These are phyloP conservation scores for Strigamia maritima DNA, from an alignment of 2,888 invertebrate species.

Conservation along the genomic window DNA sequence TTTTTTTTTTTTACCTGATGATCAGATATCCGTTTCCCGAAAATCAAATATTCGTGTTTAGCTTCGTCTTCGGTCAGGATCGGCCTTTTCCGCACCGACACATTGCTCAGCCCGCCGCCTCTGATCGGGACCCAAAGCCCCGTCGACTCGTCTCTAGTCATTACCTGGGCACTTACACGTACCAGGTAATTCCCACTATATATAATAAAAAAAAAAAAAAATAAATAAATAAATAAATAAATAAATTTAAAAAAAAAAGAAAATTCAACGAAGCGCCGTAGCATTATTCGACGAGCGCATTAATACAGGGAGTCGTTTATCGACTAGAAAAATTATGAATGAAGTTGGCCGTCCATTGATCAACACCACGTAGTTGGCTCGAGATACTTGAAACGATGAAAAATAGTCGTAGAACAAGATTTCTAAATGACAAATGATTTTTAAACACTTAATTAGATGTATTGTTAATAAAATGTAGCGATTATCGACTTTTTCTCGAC, in stretches of 20 bases:
- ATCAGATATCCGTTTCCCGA: slow-evolving; percentile 87
- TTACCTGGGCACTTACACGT: slow-evolving; percentile 97
- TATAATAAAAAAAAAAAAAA: background rate
- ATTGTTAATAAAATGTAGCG: no score
- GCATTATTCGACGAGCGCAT: slow-evolving; percentile 37
- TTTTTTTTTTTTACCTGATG: slow-evolving; percentile 67
- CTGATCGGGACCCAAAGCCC: slow-evolving; percentile 79
- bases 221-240: background rate
- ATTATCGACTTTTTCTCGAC: background rate
- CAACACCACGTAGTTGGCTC: slow-evolving; percentile 2
- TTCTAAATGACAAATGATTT: no score
- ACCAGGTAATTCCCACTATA: slow-evolving; percentile 81
- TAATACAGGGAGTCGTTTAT: background rate
- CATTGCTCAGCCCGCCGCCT: slow-evolving; percentile 90
- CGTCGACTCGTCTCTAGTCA: slow-evolving; percentile 95
- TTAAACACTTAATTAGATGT: no score
- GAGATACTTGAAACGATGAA: background rate
- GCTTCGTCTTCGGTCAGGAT: slow-evolving; percentile 55
- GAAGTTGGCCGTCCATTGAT: slow-evolving; percentile 36
- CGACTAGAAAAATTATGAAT: slow-evolving; percentile 35
- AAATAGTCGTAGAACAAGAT: background rate
- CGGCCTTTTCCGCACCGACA: slow-evolving; percentile 71
- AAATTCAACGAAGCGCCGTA: no score
- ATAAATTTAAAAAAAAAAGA: background rate
- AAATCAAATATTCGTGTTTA: slow-evolving; percentile 85